These are phyloP conservation scores for Drosophila subsilvestris DNA, from an alignment of 2,888 invertebrate species.

Conservation along the genomic window DNA sequence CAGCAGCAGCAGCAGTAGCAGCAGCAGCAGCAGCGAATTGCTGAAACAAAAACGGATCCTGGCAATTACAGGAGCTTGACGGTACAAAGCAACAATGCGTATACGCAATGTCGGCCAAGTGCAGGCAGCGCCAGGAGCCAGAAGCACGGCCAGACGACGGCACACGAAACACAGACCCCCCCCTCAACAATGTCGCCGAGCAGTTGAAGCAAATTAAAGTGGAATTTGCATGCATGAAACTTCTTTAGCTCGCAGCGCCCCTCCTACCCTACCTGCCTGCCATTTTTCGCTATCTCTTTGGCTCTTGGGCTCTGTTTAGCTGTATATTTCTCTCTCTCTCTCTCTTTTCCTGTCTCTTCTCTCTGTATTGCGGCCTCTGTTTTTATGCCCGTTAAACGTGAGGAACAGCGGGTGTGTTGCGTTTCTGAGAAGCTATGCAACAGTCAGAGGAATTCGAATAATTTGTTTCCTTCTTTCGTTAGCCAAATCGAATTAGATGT, in stretches of 20 bases:
- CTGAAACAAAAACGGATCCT: not conserved
- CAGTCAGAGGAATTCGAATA: not conserved
- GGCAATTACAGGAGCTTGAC: not conserved
- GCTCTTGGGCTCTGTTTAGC: not conserved
- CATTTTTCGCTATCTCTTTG: no score
- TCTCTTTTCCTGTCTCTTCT: no score
- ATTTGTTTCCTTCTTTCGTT: no score
- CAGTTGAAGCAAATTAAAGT: constrained; percentile 66
- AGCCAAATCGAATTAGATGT: not conserved
- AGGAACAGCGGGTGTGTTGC: not conserved
- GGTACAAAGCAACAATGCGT: constrained; percentile 35
- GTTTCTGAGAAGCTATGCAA: not conserved
- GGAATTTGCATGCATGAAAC: constrained; percentile 68
- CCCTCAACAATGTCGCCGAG: constrained; percentile 28
- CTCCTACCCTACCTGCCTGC: not conserved
- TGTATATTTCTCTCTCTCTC: no score
- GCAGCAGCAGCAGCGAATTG: no score
- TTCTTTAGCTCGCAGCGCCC: constrained; percentile 27
- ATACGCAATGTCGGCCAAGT: constrained; percentile 37
- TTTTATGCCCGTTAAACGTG: not conserved
- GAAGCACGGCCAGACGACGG: not conserved
- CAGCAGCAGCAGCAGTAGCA: not conserved
- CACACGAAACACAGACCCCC: constrained; percentile 1
- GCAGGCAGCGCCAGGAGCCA: not conserved
- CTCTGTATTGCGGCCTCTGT: not conserved